These are phyloP conservation scores for Hydrotaea diabolus DNA, from an alignment of 2,888 invertebrate species.

Conservation along the genomic window DNA sequence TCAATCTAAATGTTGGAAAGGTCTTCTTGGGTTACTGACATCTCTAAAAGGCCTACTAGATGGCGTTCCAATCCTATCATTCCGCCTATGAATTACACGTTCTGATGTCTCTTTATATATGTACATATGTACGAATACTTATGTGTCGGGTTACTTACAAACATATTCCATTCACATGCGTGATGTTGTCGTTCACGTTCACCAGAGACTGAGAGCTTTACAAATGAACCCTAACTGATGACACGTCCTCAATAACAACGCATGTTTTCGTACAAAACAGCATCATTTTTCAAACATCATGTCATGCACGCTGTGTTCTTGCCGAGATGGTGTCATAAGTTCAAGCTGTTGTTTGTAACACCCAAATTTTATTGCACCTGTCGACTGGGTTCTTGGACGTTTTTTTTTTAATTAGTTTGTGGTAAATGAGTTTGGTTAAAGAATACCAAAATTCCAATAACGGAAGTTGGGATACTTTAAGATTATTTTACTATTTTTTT, in stretches of 20 bases:
- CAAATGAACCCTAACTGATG: constrained; percentile 53
- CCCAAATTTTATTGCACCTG: constrained; percentile 6
- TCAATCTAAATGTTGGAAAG: too few species aligned
- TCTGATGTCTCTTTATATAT: too few species aligned
- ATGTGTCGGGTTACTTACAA: background rate
- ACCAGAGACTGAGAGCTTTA: background rate
- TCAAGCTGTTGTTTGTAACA: constrained; percentile 6
- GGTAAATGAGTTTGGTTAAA: too few species aligned
- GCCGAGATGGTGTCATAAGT: background rate
- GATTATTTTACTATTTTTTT: too few species aligned
- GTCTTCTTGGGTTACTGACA: too few species aligned
- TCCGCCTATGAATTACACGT: too few species aligned
- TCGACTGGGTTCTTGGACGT: background rate
- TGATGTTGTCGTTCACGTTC: constrained; percentile 46
- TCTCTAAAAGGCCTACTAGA: too few species aligned
- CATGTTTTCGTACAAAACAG: background rate
- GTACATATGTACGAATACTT: background rate
- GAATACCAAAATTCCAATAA: too few species aligned
- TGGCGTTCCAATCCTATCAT: too few species aligned
- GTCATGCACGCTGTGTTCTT: background rate
- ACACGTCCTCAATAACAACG: constrained; percentile 57
- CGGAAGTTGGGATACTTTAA: too few species aligned
- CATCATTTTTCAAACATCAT: background rate
- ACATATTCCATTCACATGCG: background rate
- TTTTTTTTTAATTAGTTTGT: background rate